A percentile compares a stretch with the other conserved stretches of the same genome.
Evolutionary conservation across 1,140 invertebrate species (phyloP).

Genomic region (Chlorops oryzae): DNA sequence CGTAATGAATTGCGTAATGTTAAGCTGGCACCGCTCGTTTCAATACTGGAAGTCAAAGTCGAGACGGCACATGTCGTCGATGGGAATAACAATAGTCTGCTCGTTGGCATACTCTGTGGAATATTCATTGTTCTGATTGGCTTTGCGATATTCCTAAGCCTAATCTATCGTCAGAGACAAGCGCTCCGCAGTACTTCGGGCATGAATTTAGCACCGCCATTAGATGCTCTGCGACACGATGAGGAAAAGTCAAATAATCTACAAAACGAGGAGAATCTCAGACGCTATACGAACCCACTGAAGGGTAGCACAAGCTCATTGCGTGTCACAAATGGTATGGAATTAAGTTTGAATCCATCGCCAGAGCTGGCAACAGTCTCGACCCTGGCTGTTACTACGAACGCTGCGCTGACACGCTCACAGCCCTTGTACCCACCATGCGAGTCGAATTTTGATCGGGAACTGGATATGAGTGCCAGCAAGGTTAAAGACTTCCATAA

Average conservation of each 20-base stretch:
- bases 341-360: constrained; percentile 52
- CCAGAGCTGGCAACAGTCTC: constrained; percentile 47
- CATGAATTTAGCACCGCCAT: constrained; percentile 52
- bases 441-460: constrained; percentile 46
- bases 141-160: constrained; percentile 43
- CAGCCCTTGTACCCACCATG: constrained; percentile 54
- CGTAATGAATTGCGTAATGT: constrained; percentile 47
- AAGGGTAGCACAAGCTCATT: constrained; percentile 47
- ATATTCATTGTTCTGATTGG: constrained; percentile 46
- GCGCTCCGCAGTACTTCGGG: constrained; percentile 51
- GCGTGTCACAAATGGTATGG: constrained; percentile 42
- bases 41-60: constrained; percentile 71
- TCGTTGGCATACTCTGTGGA: constrained; percentile 52
- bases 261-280: constrained; percentile 82
- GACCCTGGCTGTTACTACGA: constrained; percentile 48
- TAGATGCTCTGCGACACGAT: constrained; percentile 59
- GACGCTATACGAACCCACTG: constrained; percentile 56
- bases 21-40: constrained; percentile 60
- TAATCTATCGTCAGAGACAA: constrained; percentile 53
- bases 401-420: constrained; percentile 55
- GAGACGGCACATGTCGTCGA: constrained; percentile 42
- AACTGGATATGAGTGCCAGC: constrained; percentile 29
- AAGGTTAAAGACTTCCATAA: constrained; percentile 19
- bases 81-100: constrained; percentile 38
- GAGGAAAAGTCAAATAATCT: constrained; percentile 84